Base-by-base conservation (phyloP, 2,888 invertebrate species). In the Hirtodrosophila cameraria region DNA sequence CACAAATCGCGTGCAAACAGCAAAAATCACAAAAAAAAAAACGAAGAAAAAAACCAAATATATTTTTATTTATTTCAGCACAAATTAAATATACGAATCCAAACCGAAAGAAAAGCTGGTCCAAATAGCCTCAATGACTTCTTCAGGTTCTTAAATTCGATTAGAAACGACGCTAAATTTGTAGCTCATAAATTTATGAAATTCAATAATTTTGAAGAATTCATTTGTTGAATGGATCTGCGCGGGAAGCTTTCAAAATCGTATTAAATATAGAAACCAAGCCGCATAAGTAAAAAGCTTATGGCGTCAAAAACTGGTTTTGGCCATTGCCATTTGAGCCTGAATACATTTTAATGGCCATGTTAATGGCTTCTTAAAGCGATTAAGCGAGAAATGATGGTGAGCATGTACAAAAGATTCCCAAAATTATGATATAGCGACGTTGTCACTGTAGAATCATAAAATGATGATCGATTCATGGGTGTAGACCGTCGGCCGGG, bases 401-500 rank as follows among this genome's bases (percentile, higher is more conserved):
- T 25, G 50, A 12, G 45, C 15, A 8, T 16, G 13, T 33, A 16
- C 28, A 31, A n/a, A n/a, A 33, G 12, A 4, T 28, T 20, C 13
- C 33, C 23, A 13, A 50, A 45, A 39, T 31, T 30, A 36, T 15
- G n/a, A n/a, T 30, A 3, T 8, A 25, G 25, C 25, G 23, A 33
- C 33, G 36, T 18, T 46, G 60, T 38, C 27, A 16, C 33, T n/a
- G n/a, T n/a, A 60, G 41, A 43, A 15, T 45, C 54, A 43, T 69
- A 55, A 75, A 77, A 67, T 45, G 42, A 67, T 79, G 83, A 86
- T 86, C 68, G 84, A 83, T 87, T 85, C 82, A 74, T 75, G 87
- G 57, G 48, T 50, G 48, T 46, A 65, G 57, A 30, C 61, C 60
- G 65, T 20, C 38, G 61, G 49, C 9, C 38, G 49, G 72, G 75